Evolutionary conservation across 2,888 invertebrate genomes (phyloP).

Genomic region (Acanthococcus lagerstroemiae): DNA sequence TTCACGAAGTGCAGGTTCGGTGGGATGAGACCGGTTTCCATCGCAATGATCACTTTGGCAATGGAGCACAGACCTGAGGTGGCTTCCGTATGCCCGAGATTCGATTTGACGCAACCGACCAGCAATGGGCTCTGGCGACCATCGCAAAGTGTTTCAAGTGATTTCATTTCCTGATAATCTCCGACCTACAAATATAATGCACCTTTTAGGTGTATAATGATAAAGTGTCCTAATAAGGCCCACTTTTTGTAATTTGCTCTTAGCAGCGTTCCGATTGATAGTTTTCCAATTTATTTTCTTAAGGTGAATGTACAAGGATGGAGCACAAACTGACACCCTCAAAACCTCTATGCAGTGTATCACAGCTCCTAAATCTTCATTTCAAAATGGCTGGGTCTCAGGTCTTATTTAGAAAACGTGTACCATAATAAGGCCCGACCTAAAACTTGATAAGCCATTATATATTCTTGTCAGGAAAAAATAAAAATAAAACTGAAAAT

Average conservation of each 20-base stretch:
- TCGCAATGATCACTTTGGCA: conserved; percentile 42
- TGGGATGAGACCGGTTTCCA: conserved; percentile 38
- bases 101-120: conserved; percentile 52
- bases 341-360: no score
- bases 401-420: no score
- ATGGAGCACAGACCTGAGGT: conserved; percentile 43
- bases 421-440: no score
- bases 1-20: conserved; percentile 38
- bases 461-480: no score
- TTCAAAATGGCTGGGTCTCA: no score
- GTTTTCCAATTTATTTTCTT: neutral
- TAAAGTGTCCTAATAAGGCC: neutral
- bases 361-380: no score
- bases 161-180: conserved; percentile 66
- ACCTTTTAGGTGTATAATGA: neutral
- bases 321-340: no score
- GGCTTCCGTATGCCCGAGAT: conserved; percentile 53
- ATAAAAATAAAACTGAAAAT: no score
- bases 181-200: conserved; percentile 10
- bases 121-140: conserved; percentile 42
- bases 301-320: neutral
- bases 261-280: no score
- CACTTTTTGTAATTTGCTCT: neutral
- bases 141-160: conserved; percentile 49
- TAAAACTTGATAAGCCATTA: no score